These are phyloP conservation scores for Phortica okadai DNA, from an alignment of 2,888 invertebrate species.

Conservation along the genomic window DNA sequence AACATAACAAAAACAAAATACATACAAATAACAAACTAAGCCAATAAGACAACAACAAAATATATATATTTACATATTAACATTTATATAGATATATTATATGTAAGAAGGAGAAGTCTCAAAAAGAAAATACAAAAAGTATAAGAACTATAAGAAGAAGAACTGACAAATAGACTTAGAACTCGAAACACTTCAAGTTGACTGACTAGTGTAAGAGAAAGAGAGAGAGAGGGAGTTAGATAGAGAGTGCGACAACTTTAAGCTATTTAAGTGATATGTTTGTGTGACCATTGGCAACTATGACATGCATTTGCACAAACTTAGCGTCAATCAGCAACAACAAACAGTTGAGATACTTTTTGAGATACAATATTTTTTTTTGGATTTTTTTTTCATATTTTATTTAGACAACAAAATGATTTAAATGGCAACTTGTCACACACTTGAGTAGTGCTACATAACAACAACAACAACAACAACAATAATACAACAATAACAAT, in stretches of 20 bases:
- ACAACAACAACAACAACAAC: background rate
- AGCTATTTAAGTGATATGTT: background rate
- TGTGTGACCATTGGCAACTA: background rate
- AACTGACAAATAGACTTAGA: background rate
- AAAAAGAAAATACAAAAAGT: background rate
- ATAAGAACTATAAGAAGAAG: background rate
- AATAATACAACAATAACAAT: background rate
- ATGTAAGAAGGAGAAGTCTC: background rate
- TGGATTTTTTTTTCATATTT: background rate
- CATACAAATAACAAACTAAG: conserved; percentile 35
- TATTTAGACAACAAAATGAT: conserved; percentile 9
- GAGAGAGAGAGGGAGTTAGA: background rate
- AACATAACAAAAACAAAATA: conserved; percentile 30
- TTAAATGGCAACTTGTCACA: conserved; percentile 29
- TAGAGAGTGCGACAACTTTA: background rate
- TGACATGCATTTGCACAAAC: background rate
- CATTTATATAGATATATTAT: conserved; percentile 7
- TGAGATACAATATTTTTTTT: background rate
- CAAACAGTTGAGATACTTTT: background rate
- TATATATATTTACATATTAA: background rate
- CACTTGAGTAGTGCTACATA: conserved; percentile 17
- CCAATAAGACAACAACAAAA: conserved; percentile 38
- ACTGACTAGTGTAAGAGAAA: background rate
- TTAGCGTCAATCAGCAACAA: too few species aligned
- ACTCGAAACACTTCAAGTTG: background rate